phyloP scores from a whole-genome alignment of 1,140 invertebrate species.

The Mactra quadrangularis region DNA sequence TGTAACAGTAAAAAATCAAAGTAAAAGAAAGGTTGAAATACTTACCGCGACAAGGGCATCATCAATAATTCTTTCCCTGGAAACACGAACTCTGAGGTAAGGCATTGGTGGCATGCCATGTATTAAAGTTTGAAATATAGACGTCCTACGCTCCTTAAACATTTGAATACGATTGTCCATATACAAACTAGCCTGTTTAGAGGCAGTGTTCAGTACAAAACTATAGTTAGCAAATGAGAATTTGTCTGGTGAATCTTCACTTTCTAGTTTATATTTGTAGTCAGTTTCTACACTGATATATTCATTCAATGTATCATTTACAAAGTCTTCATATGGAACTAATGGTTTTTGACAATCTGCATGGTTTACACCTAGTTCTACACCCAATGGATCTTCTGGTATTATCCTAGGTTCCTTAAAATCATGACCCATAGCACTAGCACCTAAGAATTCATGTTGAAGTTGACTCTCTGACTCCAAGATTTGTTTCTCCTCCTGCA shows the following conservation, averaged over 20 bases:
- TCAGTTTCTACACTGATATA: conserved; percentile 96
- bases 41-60: conserved; percentile 94
- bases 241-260: conserved; percentile 84
- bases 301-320: conserved; percentile 96
- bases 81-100: conserved; percentile 91
- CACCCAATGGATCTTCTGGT: conserved; percentile 84
- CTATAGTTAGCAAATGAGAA: conserved; percentile 97
- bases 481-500: conserved; percentile 78
- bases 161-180: conserved; percentile 97
- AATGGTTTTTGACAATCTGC: conserved; percentile 92
- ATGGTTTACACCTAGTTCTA: conserved; percentile 88
- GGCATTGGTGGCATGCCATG: conserved; percentile 91
- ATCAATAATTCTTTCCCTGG: conserved; percentile 94
- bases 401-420: conserved; percentile 76
- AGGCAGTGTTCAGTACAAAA: conserved; percentile 96
- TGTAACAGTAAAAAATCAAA: too few relatives aligned
- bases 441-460: conserved; percentile 76
- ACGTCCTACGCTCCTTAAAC: conserved; percentile 94
- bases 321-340: conserved; percentile 94
- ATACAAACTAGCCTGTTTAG: conserved; percentile 94
- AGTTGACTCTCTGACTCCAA: conserved; percentile 76
- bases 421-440: conserved; percentile 78
- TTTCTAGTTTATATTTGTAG: conserved; percentile 92
- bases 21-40: conserved; percentile 82
- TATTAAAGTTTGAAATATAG: conserved; percentile 91